phyloP scores from a whole-genome alignment of 2,113 vertebrate genomes.

The Myrmecobius fasciatus region DNA sequence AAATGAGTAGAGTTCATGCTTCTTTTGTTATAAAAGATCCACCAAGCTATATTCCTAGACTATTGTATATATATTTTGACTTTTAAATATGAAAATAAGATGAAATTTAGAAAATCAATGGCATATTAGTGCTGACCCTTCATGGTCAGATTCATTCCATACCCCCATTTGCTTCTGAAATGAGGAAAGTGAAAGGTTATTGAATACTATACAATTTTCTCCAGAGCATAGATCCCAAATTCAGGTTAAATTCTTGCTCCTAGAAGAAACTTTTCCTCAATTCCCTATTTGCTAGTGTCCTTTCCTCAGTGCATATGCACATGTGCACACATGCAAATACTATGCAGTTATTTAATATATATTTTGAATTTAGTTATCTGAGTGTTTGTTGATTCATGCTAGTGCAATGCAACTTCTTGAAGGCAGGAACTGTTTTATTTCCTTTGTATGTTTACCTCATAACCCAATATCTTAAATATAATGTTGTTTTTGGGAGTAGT shows the following conservation, averaged over 20 bases:
- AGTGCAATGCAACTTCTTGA: background rate
- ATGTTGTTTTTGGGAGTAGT: background rate
- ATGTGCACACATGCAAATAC: background rate
- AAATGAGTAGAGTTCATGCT: background rate
- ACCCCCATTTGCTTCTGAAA: slow-evolving; percentile 26
- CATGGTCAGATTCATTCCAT: background rate
- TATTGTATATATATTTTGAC: background rate
- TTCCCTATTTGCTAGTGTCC: background rate
- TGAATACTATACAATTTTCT: background rate
- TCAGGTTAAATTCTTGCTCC: background rate
- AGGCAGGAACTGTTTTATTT: background rate
- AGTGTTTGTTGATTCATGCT: background rate
- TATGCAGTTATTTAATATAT: background rate
- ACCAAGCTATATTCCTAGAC: background rate
- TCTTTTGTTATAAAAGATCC: background rate
- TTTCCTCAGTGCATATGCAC: background rate
- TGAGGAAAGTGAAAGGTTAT: background rate
- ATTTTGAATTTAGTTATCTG: background rate
- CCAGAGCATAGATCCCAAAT: background rate
- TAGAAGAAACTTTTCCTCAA: background rate
- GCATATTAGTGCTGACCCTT: slow-evolving; percentile 1
- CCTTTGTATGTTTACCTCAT: background rate
- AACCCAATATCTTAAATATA: background rate
- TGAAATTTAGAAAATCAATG: background rate
- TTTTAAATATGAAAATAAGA: background rate